A percentile compares a stretch with the other conserved stretches of the same genome.
Evolutionary conservation across 2,113 vertebrate species (phyloP).

Genomic region (Hiodon tergisus): DNA sequence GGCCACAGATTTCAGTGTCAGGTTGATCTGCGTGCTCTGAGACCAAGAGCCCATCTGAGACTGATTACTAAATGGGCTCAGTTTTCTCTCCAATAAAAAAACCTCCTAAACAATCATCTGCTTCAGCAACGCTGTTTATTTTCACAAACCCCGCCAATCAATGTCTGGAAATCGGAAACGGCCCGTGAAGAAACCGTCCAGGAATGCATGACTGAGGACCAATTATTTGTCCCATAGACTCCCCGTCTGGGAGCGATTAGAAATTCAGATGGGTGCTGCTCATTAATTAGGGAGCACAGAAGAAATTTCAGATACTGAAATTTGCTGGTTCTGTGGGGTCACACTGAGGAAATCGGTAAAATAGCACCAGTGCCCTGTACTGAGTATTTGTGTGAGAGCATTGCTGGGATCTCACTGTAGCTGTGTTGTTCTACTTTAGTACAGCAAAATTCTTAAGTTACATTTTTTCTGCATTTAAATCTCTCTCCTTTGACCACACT

Average conservation of each 20-base stretch:
- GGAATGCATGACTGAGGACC: slow-evolving; percentile 23
- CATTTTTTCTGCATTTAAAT: too few relatives aligned
- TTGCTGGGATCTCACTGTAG: too few relatives aligned
- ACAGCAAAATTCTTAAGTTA: too few relatives aligned
- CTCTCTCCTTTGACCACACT: too few relatives aligned
- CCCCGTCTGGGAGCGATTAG: slow-evolving; percentile 10
- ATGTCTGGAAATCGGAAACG: slow-evolving; percentile 30
- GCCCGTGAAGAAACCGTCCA: slow-evolving; percentile 22
- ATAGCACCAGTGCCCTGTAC: too few relatives aligned
- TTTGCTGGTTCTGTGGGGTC: too few relatives aligned
- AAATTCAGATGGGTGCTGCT: neutral
- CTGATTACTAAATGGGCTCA: slow-evolving; percentile 33
- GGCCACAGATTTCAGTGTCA: neutral
- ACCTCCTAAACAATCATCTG: slow-evolving; percentile 25
- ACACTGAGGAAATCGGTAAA: too few relatives aligned
- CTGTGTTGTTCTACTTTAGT: too few relatives aligned
- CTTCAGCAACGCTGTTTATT: slow-evolving; percentile 32
- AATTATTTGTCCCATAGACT: neutral
- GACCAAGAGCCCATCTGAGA: slow-evolving; percentile 34
- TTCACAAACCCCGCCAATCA: slow-evolving; percentile 34
- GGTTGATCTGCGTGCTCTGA: slow-evolving; percentile 1
- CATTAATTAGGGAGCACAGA: neutral
- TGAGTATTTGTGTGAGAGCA: too few relatives aligned
- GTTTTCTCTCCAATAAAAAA: slow-evolving; percentile 33
- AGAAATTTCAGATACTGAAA: too few relatives aligned